phyloP scores from a whole-genome alignment of 2,113 vertebrate genomes.

The Prunella himalayana region DNA sequence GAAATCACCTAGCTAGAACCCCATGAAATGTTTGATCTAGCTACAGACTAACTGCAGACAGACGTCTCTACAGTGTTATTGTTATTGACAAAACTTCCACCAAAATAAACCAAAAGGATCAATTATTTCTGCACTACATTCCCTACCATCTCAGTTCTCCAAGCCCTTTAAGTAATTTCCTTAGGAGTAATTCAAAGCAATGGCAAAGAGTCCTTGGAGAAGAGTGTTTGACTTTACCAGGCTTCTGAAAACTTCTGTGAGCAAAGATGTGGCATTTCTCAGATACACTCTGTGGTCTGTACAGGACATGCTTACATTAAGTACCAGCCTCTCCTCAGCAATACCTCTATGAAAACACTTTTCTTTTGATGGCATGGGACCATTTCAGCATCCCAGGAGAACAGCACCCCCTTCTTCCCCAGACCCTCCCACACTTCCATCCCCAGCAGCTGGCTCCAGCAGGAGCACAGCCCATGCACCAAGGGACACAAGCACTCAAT shows the following conservation, averaged over 20 bases:
- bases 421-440: background rate
- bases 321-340: background rate
- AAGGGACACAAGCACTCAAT: accelerated
- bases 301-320: background rate
- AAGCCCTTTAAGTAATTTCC: slow-evolving; percentile 11
- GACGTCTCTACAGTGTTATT: slow-evolving; percentile 12
- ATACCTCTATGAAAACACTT: background rate
- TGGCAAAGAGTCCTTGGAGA: slow-evolving; percentile 24
- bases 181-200: background rate
- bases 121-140: slow-evolving; percentile 24
- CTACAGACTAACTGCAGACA: slow-evolving; percentile 20
- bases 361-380: background rate
- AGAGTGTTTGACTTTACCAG: background rate
- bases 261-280: background rate
- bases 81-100: slow-evolving; percentile 56
- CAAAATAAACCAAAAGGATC: slow-evolving; percentile 53
- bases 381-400: background rate
- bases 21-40: slow-evolving; percentile 10
- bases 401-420: background rate
- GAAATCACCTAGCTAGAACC: slow-evolving; percentile 26
- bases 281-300: background rate
- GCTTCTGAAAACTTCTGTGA: background rate
- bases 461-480: background rate
- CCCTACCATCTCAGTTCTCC: background rate
- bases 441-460: background rate